These are phyloP conservation scores for Simalia tracyae DNA, from an alignment of 2,797 vertebrate species.

Conservation along the genomic window DNA sequence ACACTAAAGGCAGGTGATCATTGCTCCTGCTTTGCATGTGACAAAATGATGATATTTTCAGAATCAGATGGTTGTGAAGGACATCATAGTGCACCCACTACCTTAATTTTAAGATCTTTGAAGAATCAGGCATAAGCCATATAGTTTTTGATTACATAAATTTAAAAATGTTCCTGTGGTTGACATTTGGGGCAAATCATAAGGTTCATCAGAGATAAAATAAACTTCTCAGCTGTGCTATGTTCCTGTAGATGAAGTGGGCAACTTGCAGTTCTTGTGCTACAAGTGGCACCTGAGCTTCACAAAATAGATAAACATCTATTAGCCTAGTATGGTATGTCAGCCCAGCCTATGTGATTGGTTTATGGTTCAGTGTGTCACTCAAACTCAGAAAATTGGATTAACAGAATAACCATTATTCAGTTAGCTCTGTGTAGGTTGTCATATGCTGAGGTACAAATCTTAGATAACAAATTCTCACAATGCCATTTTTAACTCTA, in stretches of 20 bases:
- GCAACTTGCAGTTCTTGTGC: no score
- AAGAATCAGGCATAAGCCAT: neutral
- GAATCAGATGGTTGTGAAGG: neutral
- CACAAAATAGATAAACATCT: no score
- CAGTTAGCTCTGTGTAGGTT: no score
- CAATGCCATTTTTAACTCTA: no score
- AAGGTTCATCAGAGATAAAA: neutral
- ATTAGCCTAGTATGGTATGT: no score
- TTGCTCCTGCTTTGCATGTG: slow-evolving; percentile 3
- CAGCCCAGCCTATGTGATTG: no score
- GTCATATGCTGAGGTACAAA: no score
- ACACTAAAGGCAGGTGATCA: slow-evolving; percentile 19
- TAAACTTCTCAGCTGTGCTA: neutral
- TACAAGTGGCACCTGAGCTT: no score
- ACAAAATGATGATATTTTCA: slow-evolving; percentile 1
- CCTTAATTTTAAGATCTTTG: neutral
- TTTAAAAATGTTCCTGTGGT: neutral
- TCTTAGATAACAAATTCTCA: no score
- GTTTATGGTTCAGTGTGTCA: no score
- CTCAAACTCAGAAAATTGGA: no score
- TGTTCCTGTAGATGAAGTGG: neutral
- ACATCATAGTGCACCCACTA: neutral
- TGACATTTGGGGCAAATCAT: neutral
- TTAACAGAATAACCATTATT: no score
- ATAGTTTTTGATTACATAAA: neutral